Evolutionary conservation across 2,113 vertebrate species (phyloP).

Genomic region (Balaeniceps rex): DNA sequence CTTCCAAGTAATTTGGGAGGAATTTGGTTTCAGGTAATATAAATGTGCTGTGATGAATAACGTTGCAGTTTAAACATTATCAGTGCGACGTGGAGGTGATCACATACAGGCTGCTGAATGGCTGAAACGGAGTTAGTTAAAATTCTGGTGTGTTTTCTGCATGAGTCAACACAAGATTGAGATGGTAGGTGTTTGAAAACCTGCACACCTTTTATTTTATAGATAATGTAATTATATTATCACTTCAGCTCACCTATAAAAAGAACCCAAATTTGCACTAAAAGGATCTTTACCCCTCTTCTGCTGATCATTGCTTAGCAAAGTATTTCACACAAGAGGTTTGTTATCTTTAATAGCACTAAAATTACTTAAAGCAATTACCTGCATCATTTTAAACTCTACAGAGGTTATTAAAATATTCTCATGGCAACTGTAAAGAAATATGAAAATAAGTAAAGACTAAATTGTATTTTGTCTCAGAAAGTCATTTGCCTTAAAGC

Average conservation of each 20-base stretch:
- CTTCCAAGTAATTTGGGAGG: neutral
- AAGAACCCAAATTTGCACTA: constrained; percentile 52
- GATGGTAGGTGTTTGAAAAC: neutral
- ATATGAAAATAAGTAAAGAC: constrained; percentile 65
- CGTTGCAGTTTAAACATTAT: neutral
- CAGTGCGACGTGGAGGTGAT: neutral
- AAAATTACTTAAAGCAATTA: constrained; percentile 75
- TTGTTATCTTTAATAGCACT: constrained; percentile 74
- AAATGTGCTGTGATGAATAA: neutral
- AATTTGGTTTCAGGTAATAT: neutral
- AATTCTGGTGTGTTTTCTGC: neutral
- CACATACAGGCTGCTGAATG: neutral
- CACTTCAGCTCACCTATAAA: constrained; percentile 51
- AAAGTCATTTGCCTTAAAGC: constrained; percentile 37
- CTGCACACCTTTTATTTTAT: constrained; percentile 32
- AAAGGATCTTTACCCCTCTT: constrained; percentile 51
- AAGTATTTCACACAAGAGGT: constrained; percentile 67
- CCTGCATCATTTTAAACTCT: constrained; percentile 66
- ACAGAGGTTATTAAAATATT: constrained; percentile 71
- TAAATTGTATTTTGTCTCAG: constrained; percentile 45
- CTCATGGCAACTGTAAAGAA: constrained; percentile 66
- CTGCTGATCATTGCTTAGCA: constrained; percentile 66
- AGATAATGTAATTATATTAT: constrained; percentile 61
- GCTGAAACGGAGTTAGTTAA: neutral
- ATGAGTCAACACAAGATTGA: neutral